These are phyloP conservation scores for Apus apus DNA, from an alignment of 2,113 vertebrate species.

Conservation along the genomic window DNA sequence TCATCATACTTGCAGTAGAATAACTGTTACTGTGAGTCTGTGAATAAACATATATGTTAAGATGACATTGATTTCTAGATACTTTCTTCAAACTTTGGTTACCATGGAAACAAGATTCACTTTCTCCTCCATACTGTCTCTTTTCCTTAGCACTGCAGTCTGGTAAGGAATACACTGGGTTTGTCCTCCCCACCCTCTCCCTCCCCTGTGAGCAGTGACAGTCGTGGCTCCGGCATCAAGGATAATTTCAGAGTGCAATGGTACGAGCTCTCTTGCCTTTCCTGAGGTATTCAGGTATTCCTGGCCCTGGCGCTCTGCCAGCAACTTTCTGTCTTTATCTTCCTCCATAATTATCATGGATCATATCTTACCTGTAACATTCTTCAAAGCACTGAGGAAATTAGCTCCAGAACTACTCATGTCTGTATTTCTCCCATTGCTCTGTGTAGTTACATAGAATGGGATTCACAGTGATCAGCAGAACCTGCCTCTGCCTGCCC, in stretches of 20 bases:
- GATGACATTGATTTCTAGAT: constrained; percentile 1
- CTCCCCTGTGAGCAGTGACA: not conserved
- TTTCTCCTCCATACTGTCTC: not conserved
- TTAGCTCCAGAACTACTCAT: constrained; percentile 42
- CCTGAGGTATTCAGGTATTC: not conserved
- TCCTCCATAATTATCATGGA: constrained; percentile 1
- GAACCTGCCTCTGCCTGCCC: not conserved
- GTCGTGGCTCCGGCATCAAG: not conserved
- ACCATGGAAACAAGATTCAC: constrained; percentile 44
- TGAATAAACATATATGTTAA: not conserved
- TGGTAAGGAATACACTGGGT: not conserved
- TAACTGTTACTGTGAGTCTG: not conserved
- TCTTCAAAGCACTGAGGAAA: constrained; percentile 55
- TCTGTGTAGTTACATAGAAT: not conserved
- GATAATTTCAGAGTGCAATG: not conserved
- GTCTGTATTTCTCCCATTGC: constrained; percentile 9
- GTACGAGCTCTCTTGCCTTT: not conserved
- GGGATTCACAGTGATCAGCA: not conserved
- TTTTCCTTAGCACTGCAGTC: not conserved
- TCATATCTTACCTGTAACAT: constrained; percentile 32
- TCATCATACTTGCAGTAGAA: fast-evolving
- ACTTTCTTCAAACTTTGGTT: constrained; percentile 55
- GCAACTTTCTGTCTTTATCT: not conserved
- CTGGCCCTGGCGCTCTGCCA: not conserved
- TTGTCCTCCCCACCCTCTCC: not conserved